Evolutionary conservation across 2,888 invertebrate species (phyloP).

Genomic region (Eupithecia inturbata): DNA sequence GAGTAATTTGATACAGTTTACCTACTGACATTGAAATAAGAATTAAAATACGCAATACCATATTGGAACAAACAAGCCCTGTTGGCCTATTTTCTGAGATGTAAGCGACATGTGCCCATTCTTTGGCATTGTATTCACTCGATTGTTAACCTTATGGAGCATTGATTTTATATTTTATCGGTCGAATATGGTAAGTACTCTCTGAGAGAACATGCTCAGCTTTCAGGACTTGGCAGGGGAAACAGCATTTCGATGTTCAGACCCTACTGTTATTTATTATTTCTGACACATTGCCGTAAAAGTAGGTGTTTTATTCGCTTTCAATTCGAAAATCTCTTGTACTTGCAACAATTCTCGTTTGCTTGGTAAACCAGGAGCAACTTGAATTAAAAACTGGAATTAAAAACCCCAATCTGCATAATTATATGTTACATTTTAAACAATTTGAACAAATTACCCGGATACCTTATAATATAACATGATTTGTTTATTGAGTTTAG

Average conservation of each 20-base stretch:
- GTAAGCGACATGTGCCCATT: constrained; percentile 52
- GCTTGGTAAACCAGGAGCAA: background rate
- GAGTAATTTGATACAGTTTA: background rate
- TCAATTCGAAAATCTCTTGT: constrained; percentile 16
- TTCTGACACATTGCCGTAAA: constrained; percentile 20
- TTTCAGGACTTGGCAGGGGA: constrained; percentile 21
- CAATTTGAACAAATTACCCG: background rate
- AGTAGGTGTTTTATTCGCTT: constrained; percentile 16
- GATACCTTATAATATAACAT: too few species aligned
- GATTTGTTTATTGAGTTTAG: too few species aligned
- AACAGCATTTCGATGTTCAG: constrained; percentile 21
- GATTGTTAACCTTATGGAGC: constrained; percentile 62
- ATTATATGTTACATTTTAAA: too few species aligned
- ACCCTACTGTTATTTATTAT: constrained; percentile 30
- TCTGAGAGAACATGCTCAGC: constrained; percentile 16
- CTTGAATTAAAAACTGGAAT: background rate
- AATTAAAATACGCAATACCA: constrained; percentile 19
- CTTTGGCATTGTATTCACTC: constrained; percentile 60
- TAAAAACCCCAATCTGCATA: too few species aligned
- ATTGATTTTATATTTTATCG: constrained; percentile 58
- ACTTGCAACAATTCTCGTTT: background rate
- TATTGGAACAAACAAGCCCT: constrained; percentile 19
- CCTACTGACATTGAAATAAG: constrained; percentile 15
- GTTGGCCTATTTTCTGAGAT: constrained; percentile 53
- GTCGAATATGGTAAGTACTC: constrained; percentile 23